Evolutionary conservation across 2,888 invertebrate species (phyloP).

Genomic region (Glyphotaelius pellucidus): DNA sequence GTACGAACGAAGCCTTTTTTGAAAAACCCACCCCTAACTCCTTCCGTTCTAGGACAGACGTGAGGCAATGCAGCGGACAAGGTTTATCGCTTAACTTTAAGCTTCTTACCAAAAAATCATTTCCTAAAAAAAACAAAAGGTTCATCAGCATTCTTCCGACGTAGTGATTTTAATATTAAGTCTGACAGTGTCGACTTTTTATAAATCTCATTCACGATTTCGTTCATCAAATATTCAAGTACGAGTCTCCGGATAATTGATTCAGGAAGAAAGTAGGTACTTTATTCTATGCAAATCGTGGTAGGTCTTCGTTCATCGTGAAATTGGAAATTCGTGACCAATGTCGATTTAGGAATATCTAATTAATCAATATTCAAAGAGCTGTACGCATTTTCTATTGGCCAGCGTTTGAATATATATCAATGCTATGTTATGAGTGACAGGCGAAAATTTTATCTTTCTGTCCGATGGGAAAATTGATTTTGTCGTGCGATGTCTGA

Average conservation of each 20-base stretch:
- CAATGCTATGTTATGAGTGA: neutral
- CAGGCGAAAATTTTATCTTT: neutral
- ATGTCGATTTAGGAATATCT: neutral
- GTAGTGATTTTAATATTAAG: constrained; percentile 38
- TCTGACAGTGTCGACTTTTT: constrained; percentile 22
- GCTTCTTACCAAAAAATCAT: constrained; percentile 32
- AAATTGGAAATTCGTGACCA: constrained; percentile 31
- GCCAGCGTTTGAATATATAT: neutral
- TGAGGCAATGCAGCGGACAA: constrained; percentile 41
- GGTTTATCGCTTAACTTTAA: constrained; percentile 43
- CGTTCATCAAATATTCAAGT: constrained; percentile 35
- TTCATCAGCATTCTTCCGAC: constrained; percentile 29
- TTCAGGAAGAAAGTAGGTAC: constrained; percentile 12
- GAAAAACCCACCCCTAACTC: constrained; percentile 10
- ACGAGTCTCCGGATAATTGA: constrained; percentile 19
- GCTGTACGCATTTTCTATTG: neutral
- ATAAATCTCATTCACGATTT: constrained; percentile 34
- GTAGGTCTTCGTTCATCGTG: constrained; percentile 4
- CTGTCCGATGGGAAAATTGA: neutral
- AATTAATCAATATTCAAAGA: neutral
- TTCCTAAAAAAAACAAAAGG: constrained; percentile 30
- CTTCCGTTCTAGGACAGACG: constrained; percentile 26
- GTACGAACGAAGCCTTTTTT: neutral
- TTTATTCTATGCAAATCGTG: constrained; percentile 27
- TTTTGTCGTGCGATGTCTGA: neutral